These are phyloP conservation scores for Ptiloglossa arizonensis DNA, from an alignment of 1,140 invertebrate species.

Conservation along the genomic window DNA sequence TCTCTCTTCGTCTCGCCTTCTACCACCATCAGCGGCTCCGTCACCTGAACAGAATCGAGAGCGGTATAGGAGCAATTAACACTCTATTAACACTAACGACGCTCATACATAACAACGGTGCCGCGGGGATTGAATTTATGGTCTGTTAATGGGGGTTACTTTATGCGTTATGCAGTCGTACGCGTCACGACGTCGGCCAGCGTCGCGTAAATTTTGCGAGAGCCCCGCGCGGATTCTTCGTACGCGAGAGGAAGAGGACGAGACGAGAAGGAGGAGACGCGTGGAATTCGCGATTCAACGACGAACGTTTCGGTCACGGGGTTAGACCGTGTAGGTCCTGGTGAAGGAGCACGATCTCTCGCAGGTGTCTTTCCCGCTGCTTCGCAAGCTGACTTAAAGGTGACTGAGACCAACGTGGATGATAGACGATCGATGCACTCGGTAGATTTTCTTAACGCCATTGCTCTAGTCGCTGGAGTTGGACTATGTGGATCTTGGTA, in stretches of 20 bases:
- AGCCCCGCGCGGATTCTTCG: constrained; percentile 34
- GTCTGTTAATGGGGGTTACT: constrained; percentile 75
- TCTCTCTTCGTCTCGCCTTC: constrained; percentile 52
- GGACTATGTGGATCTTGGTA: too few species aligned
- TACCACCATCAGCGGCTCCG: constrained; percentile 65
- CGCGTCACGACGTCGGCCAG: constrained; percentile 58
- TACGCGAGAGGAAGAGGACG: not conserved
- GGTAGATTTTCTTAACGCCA: too few species aligned
- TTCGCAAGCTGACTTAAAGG: too few species aligned
- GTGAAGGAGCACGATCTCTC: too few species aligned
- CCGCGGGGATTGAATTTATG: constrained; percentile 73
- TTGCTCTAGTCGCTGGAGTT: too few species aligned
- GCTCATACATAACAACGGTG: constrained; percentile 79
- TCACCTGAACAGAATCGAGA: constrained; percentile 76
- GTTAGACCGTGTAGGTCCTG: too few species aligned
- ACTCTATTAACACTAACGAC: constrained; percentile 82
- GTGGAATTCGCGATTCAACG: not conserved
- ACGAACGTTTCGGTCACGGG: too few species aligned
- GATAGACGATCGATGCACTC: too few species aligned
- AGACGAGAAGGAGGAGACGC: too few species aligned
- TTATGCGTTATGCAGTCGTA: constrained; percentile 71
- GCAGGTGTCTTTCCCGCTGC: too few species aligned
- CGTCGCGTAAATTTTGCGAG: constrained; percentile 65
- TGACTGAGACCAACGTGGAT: too few species aligned
- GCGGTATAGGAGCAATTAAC: constrained; percentile 79